These are phyloP conservation scores for Drosophila nikananu DNA, from an alignment of 1,140 invertebrate species.

Conservation along the genomic window DNA sequence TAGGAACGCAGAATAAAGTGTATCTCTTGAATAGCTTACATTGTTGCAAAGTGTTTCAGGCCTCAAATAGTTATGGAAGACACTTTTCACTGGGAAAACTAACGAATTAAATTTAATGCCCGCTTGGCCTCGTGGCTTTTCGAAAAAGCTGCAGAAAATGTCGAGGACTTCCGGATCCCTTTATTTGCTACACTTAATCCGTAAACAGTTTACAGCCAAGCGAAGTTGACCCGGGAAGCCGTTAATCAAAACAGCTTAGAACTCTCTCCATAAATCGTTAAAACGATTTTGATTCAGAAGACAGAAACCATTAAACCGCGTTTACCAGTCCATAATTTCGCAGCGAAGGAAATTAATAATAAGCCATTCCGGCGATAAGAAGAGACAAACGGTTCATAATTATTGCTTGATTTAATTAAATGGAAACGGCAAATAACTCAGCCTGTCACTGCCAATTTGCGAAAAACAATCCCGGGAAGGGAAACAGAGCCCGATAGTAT, in stretches of 20 bases:
- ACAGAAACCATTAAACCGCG: constrained; percentile 29
- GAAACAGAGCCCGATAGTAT: constrained; percentile 11
- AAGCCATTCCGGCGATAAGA: constrained; percentile 2
- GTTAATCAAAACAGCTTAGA: constrained; percentile 73
- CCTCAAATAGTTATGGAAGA: constrained; percentile 5
- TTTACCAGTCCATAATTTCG: constrained; percentile 43
- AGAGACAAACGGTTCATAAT: constrained; percentile 41
- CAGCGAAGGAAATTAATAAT: constrained; percentile 21
- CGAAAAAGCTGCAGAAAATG: not conserved
- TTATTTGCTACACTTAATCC: constrained; percentile 38
- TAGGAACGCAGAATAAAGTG: not conserved
- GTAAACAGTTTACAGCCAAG: constrained; percentile 40
- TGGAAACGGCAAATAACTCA: constrained; percentile 36
- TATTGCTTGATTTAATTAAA: constrained; percentile 59
- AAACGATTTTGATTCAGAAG: constrained; percentile 5
- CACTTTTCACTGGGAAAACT: too few relatives aligned
- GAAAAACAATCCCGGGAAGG: constrained; percentile 14
- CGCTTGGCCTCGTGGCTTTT: constrained; percentile 29
- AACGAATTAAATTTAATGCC: constrained; percentile 69
- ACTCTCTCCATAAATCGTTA: constrained; percentile 51
- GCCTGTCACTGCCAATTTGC: constrained; percentile 19
- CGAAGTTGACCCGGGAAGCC: constrained; percentile 42
- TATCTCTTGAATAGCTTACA: not conserved
- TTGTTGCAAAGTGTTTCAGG: not conserved
- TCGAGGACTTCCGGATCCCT: not conserved